Conservation (phyloP, 2,113 vertebrate genomes). For the Vidua macroura region DNA sequence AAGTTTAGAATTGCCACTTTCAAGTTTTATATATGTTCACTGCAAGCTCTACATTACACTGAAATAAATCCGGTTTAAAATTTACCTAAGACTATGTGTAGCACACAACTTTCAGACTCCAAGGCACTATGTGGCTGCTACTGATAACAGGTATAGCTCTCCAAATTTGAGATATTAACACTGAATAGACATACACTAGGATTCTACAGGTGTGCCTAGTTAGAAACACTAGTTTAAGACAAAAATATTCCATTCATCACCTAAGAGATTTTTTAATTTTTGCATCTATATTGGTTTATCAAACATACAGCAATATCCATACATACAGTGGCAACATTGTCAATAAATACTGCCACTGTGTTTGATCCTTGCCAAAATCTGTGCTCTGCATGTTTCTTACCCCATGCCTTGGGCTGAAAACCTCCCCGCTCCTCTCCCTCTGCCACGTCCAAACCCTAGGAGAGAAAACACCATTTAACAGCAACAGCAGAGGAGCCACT, state of each 20-base stretch:
- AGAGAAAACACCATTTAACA: constrained; percentile 63
- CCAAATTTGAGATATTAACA: background rate
- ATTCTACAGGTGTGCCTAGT: background rate
- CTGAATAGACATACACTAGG: background rate
- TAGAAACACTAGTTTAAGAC: background rate
- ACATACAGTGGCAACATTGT: background rate
- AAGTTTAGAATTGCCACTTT: background rate
- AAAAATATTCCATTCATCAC: background rate
- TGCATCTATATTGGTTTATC: background rate
- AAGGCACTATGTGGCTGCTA: background rate
- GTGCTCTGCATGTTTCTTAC: constrained; percentile 74
- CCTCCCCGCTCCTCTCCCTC: constrained; percentile 88
- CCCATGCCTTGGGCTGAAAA: constrained; percentile 94
- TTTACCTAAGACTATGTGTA: background rate
- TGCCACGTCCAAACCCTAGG: constrained; percentile 84
- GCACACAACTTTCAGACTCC: background rate
- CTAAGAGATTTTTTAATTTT: background rate
- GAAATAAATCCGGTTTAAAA: background rate
- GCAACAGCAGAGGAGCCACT: constrained; percentile 11
- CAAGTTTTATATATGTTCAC: background rate
- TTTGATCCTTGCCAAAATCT: constrained; percentile 7
- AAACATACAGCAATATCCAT: background rate
- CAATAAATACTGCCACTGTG: background rate
- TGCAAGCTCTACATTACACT: background rate
- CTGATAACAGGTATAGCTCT: background rate